Conservation (phyloP, 2,113 vertebrate species). For the Oophaga pumilio region DNA sequence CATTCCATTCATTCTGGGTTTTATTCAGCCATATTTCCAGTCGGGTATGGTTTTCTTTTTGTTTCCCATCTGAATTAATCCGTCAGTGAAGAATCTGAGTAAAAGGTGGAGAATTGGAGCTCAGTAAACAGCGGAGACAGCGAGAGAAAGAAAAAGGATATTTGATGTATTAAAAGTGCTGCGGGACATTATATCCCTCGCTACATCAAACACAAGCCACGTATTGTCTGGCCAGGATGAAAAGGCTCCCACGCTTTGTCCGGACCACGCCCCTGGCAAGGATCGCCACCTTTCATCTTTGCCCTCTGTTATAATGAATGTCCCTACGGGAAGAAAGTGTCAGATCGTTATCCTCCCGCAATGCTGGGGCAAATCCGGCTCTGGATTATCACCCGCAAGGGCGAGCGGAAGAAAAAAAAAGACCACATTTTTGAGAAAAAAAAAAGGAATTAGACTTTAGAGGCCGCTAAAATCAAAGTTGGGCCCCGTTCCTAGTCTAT, state of each 20-base stretch:
- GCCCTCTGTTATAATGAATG: slow-evolving; percentile 42
- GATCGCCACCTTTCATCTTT: slow-evolving; percentile 49
- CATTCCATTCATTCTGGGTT: background rate
- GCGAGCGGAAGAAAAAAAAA: background rate
- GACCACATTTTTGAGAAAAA: too few species aligned
- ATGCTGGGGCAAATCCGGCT: background rate
- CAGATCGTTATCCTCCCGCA: background rate
- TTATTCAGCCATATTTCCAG: background rate
- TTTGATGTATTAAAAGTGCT: slow-evolving; percentile 25
- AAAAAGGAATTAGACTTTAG: too few species aligned
- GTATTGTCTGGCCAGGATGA: slow-evolving; percentile 49
- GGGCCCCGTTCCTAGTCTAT: too few species aligned
- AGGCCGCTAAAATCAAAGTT: too few species aligned
- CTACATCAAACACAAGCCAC: slow-evolving; percentile 43
- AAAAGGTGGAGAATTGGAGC: background rate
- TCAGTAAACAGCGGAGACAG: background rate
- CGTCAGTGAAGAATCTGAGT: background rate
- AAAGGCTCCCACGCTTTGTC: slow-evolving; percentile 24
- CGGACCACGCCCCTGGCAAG: slow-evolving; percentile 20
- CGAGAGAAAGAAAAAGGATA: background rate
- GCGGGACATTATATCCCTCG: background rate
- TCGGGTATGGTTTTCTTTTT: background rate
- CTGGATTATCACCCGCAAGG: background rate
- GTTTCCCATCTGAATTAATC: background rate
- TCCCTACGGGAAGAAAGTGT: slow-evolving; percentile 22